phyloP scores from a whole-genome alignment of 2,797 vertebrate genomes.

The Bovichtus variegatus region DNA sequence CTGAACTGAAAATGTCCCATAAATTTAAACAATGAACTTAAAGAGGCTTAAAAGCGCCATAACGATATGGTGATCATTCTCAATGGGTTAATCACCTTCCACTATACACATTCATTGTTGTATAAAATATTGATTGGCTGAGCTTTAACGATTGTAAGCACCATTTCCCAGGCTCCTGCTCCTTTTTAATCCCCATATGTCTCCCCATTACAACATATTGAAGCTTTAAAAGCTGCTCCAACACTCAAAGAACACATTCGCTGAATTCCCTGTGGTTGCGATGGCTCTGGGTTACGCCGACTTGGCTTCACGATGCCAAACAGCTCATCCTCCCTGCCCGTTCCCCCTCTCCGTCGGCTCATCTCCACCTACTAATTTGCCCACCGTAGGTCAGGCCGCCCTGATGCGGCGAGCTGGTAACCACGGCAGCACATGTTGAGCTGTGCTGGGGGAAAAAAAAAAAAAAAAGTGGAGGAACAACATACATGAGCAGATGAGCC shows the following conservation, averaged over 20 bases:
- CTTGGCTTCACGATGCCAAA: slow-evolving; percentile 51
- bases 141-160: background rate
- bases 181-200: background rate
- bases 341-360: slow-evolving; percentile 46
- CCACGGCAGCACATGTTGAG: slow-evolving; percentile 69
- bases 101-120: background rate
- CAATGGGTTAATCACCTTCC: background rate
- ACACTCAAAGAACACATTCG: slow-evolving; percentile 43
- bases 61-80: background rate
- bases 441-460: slow-evolving; percentile 10
- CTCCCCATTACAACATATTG: slow-evolving; percentile 47
- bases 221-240: slow-evolving; percentile 42
- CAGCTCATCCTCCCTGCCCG: slow-evolving; percentile 58
- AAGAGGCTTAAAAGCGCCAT: background rate
- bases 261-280: slow-evolving; percentile 57
- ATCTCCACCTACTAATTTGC: slow-evolving; percentile 79
- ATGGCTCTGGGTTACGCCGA: slow-evolving; percentile 51
- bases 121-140: slow-evolving; percentile 7
- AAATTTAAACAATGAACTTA: slow-evolving; percentile 17
- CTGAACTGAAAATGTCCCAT: background rate
- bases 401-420: slow-evolving; percentile 56
- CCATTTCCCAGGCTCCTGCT: slow-evolving; percentile 11
- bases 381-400: slow-evolving; percentile 52
- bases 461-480: slow-evolving; percentile 2
- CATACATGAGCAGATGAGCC: slow-evolving; percentile 28